Percentiles rank a stretch among this genome's conserved stretches.
Evolutionary conservation across 1,140 invertebrate genomes (phyloP).

Genomic region (Hyposmocoma kahamanoa): DNA sequence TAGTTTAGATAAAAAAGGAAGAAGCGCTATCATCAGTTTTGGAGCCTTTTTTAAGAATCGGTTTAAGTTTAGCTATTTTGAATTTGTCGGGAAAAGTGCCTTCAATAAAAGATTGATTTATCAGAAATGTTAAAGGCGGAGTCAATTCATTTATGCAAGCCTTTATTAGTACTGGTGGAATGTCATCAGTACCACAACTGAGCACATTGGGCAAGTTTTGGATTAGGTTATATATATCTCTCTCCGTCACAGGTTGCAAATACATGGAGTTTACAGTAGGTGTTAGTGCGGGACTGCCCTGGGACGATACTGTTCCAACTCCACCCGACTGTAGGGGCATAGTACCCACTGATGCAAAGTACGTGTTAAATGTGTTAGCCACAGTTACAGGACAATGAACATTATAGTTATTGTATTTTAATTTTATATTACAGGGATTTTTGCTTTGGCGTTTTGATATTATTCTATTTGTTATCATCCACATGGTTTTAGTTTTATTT

Average conservation of each 20-base stretch:
- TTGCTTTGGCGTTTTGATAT: background rate
- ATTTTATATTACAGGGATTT: background rate
- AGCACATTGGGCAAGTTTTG: background rate
- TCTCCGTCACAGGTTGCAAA: background rate
- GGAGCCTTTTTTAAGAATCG: background rate
- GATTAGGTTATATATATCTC: conserved; percentile 4
- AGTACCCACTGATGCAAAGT: background rate
- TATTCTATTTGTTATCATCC: conserved; percentile 1
- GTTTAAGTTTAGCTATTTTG: background rate
- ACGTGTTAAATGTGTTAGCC: conserved; percentile 3
- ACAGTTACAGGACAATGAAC: background rate
- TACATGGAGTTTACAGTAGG: background rate
- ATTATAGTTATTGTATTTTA: background rate
- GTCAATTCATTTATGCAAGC: background rate
- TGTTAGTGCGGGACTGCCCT: background rate
- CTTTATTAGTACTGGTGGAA: background rate
- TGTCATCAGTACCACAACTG: background rate
- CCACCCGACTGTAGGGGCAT: background rate
- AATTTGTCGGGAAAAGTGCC: background rate
- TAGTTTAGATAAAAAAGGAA: background rate
- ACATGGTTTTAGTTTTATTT: conserved; percentile 3
- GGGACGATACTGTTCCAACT: background rate
- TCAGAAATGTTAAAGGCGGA: background rate
- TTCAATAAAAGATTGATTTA: background rate
- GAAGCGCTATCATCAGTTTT: background rate